Percentiles rank a stretch among this genome's conserved stretches.
Conservation (phyloP, 1,140 invertebrate species). For the Aplysia californica region DNA sequence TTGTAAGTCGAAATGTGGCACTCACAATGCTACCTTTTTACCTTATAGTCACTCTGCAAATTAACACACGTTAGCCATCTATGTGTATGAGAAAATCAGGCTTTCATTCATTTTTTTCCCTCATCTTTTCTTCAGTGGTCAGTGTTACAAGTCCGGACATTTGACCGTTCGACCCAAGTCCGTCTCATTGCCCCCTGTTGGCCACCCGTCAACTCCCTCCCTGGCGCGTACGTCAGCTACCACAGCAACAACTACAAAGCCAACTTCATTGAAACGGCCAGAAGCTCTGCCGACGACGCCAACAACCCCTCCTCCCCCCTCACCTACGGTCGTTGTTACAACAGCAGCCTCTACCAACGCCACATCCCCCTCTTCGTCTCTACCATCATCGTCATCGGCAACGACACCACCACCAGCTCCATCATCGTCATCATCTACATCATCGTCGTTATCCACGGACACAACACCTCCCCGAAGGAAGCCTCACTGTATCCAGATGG, state of each 20-base stretch:
- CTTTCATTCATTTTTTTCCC: no score
- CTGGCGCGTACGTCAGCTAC: neutral
- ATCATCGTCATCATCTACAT: neutral
- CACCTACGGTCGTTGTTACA: neutral
- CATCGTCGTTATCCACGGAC: neutral
- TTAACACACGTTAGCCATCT: no score
- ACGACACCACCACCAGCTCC: neutral
- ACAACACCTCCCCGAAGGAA: constrained; percentile 67
- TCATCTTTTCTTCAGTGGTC: constrained; percentile 4
- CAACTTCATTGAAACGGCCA: neutral
- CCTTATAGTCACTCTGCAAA: no score
- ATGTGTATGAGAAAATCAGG: no score
- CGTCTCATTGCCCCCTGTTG: neutral
- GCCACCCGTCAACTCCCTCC: neutral
- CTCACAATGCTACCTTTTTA: no score
- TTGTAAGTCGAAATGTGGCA: no score
- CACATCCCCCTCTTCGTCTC: no score
- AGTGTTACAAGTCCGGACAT: neutral
- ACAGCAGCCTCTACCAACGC: no score
- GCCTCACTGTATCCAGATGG: constrained; percentile 82
- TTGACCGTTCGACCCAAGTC: neutral
- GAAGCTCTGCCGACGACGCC: neutral
- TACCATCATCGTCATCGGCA: neutral
- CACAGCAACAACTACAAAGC: neutral
- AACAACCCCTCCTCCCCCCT: neutral